phyloP scores from a whole-genome alignment of 2,797 vertebrate genomes.

The Muscicapa comitata region DNA sequence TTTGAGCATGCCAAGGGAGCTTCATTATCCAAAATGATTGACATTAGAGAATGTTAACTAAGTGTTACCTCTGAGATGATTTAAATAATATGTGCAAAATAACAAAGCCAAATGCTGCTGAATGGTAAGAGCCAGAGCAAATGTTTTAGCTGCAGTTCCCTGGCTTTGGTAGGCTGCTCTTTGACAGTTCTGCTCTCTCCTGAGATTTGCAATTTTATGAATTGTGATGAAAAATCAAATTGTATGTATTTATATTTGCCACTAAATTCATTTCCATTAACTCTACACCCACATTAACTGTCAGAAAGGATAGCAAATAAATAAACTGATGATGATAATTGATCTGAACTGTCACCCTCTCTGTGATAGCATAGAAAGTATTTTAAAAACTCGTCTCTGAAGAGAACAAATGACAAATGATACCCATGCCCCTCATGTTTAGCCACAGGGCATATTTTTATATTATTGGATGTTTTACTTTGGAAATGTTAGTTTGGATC shows the following conservation, averaged over 20 bases:
- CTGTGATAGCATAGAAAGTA: not conserved
- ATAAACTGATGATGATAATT: not conserved
- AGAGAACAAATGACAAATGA: not conserved
- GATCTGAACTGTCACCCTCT: not conserved
- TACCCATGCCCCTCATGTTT: not conserved
- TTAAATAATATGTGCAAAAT: not conserved
- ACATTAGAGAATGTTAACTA: not conserved
- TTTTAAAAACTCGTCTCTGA: not conserved
- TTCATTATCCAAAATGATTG: not conserved
- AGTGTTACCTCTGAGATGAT: not conserved
- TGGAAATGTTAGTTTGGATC: not conserved
- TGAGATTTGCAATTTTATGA: not conserved
- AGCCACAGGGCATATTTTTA: not conserved
- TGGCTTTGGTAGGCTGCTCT: not conserved
- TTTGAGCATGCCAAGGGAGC: not conserved
- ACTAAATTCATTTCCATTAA: not conserved
- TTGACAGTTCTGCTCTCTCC: not conserved
- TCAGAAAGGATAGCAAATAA: not conserved
- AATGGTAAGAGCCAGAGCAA: not conserved
- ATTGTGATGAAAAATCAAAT: not conserved
- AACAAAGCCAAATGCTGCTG: not conserved
- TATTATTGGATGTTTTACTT: not conserved
- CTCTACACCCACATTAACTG: not conserved
- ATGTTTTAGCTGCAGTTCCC: not conserved
- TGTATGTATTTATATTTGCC: not conserved